A percentile compares a stretch with the other conserved stretches of the same genome.
Evolutionary conservation across 2,797 vertebrate genomes (phyloP).

Genomic region (Trachops cirrhosus): DNA sequence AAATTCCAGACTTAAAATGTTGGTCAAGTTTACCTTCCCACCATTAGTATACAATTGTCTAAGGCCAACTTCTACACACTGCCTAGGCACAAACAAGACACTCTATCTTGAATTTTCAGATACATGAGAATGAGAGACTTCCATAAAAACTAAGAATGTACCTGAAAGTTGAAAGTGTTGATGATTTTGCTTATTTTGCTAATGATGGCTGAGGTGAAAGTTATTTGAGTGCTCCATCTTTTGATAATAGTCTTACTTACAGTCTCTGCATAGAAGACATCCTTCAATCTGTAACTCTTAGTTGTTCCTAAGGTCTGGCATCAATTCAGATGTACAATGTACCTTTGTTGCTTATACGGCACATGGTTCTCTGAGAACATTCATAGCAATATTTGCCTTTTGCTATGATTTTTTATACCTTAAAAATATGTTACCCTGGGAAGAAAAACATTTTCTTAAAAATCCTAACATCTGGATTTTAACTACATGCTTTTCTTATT

Average conservation of each 20-base stretch:
- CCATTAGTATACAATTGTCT: neutral
- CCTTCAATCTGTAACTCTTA: neutral
- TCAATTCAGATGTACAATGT: neutral
- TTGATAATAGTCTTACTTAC: neutral
- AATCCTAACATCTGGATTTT: slow-evolving; percentile 45
- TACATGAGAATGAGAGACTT: neutral
- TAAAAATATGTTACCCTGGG: neutral
- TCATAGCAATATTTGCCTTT: neutral
- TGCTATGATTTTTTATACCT: neutral
- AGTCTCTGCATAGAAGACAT: neutral
- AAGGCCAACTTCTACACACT: neutral
- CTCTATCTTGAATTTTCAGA: neutral
- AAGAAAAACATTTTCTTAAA: slow-evolving; percentile 42
- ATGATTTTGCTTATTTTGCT: neutral
- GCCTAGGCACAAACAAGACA: rapidly evolving
- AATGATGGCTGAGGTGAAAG: neutral
- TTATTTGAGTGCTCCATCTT: neutral
- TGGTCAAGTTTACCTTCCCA: neutral
- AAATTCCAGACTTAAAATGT: neutral
- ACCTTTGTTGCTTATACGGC: neutral
- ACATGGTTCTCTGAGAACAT: neutral
- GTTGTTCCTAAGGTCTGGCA: neutral
- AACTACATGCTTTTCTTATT: slow-evolving; percentile 52
- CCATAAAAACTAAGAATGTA: neutral
- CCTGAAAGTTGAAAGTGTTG: neutral